These are phyloP conservation scores for Nyctibius grandis DNA, from an alignment of 2,797 vertebrate species.

Conservation along the genomic window DNA sequence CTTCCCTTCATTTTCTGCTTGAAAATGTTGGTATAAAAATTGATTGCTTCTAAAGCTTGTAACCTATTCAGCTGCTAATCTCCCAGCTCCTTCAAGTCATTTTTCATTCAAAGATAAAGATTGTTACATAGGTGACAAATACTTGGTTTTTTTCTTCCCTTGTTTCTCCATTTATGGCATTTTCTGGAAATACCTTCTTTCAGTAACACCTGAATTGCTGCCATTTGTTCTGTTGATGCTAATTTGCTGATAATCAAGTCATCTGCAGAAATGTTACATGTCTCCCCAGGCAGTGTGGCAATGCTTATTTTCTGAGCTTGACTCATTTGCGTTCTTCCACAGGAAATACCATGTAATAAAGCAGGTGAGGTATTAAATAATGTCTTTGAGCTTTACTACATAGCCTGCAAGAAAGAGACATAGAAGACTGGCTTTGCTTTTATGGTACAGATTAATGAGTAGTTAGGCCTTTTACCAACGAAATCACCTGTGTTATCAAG, in stretches of 20 bases:
- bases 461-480: background rate
- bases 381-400: slow-evolving; percentile 7
- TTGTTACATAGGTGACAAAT: slow-evolving; percentile 50
- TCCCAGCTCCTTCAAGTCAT: slow-evolving; percentile 20
- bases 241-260: slow-evolving; percentile 84
- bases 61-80: slow-evolving; percentile 51
- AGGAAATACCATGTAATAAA: slow-evolving; percentile 63
- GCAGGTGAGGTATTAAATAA: slow-evolving; percentile 59
- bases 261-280: slow-evolving; percentile 75
- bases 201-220: slow-evolving; percentile 14
- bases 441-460: background rate
- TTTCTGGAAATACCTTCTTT: slow-evolving; percentile 48
- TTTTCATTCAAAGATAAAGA: slow-evolving; percentile 47
- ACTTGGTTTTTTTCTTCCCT: background rate
- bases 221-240: slow-evolving; percentile 72
- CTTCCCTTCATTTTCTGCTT: slow-evolving; percentile 18
- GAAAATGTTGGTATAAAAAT: slow-evolving; percentile 16
- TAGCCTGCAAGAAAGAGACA: background rate
- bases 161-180: background rate
- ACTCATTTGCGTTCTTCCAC: slow-evolving; percentile 64
- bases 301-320: slow-evolving; percentile 71
- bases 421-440: background rate
- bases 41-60: slow-evolving; percentile 45
- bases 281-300: slow-evolving; percentile 70
- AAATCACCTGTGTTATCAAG: background rate